Evolutionary conservation across 1,140 invertebrate genomes (phyloP), one percentile per base, ranked within the genome.

Genomic region (Eupristina koningsbergeri): DNA sequence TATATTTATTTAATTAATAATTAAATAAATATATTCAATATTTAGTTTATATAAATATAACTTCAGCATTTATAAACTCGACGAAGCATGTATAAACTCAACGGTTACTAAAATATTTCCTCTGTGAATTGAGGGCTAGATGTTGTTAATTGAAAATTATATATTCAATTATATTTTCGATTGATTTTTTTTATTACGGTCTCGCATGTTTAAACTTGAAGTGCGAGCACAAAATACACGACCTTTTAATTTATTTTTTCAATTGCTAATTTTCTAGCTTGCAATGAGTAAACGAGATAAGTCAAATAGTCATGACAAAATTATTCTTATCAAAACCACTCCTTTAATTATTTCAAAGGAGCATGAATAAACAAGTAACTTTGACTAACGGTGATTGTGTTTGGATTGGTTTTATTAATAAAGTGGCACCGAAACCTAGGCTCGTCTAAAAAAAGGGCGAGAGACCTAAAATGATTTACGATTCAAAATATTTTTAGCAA

Each of bases 171-270:
- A 36, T 15, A 22, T 41, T 71, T 41, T 7, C 6, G 36, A 71
- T 41, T 71, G 17, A 1, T 67, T 41, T 9, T 26, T 26, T 26
- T 22, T 9, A 71, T 26, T n/a, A n/a, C 9, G 26, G 7, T n/a
- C 0, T 7, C 7, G 26, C 13, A 71, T 3, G 41, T 41, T 41
- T 41, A 71, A 31, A 8, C 34, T 36, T 13, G n/a, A 13, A 15
- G 13, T 11, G 13, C 61, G 61, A 67, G 29, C 22, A 15, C 3
- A 36, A 67, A 34, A 36, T 1, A 19, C 31, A 34, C 34, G 64
- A 36, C 9, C 67, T 41, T 71, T 71, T 71, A 41, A 71, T 41
- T n/a, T 41, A 71, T 71, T n/a, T 71, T n/a, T 71, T 71, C 26
- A 26, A 71, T 71, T 71, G 39, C 67, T 67, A 67, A 71, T 71